Base-by-base conservation (phyloP, 2,797 vertebrate species). In the Tenualosa ilisha region DNA sequence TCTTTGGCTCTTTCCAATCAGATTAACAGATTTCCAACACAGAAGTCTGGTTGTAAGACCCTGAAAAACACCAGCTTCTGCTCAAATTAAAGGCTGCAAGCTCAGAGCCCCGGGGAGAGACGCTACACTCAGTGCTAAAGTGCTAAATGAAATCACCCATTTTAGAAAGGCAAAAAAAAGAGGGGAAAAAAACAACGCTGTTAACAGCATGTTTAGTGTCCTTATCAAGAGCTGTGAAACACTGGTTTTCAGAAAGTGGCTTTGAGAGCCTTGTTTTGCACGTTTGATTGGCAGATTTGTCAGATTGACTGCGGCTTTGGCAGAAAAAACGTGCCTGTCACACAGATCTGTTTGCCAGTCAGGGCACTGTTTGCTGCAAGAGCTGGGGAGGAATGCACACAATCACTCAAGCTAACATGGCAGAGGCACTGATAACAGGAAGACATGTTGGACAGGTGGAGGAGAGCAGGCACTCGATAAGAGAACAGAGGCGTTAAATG, bases 1-100 rank as follows among this genome's bases (percentile, higher is more conserved):
- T 87, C 84, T 84, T 86, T 88, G 86, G 68, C 87, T 87, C 61
- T n/a, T 86, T 82, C 86, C 84, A 63, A 85, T 56, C 65, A 87
- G 90, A 90, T 90, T 88, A 90, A 88, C 87, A 91, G 88, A 88
- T 89, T 88, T 90, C 84, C 82, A 84, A 85, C 81, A 85, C 82
- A 86, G 83, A 88, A 85, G 88, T 56, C 88, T 89, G 87, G 31
- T 83, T 81, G 6, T 53, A 88, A 88, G 86, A 83, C 87, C 85
- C 50, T 79, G 84, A 86, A 84, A 83, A 89, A 88, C 83, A 84
- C 40, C 72, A 79, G 72, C 72, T 79, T 79, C 72, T 43, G 72
- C 85, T 86, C 79, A 89, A 90, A 68, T 63, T 81, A 79, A 79
- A 43, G 72, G 37, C 72, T 20, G 72, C 72, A 79, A 79, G 72